Base-by-base conservation (phyloP, 2,888 invertebrate species). In the Tenthredo notha region DNA sequence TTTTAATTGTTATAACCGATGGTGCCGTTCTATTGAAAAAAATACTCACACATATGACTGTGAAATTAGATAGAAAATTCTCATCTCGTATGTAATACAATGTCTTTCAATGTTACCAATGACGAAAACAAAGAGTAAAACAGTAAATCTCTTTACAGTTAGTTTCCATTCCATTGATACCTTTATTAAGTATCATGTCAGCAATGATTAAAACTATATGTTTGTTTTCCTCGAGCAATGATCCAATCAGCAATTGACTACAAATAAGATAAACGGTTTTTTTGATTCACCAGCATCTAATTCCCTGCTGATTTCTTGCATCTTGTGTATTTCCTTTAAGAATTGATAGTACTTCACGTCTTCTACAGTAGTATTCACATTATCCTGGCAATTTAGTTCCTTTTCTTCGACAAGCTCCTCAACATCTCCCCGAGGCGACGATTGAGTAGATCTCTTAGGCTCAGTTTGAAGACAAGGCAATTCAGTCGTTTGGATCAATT, bases 341-440 rank as follows among this genome's bases (percentile, higher is more conserved):
- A 84, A 83, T 61, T 84, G 61, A 29, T 85, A 84, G 86, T 86
- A 85, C 33, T 77, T 54, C 21, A 84, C 21, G 7, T 86, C 84
- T n/a, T 86, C 85, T 5, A 33, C 50, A n/a, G 65, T 85, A 65
- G 86, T 80, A 72, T 85, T 65, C 25, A 67, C 9, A 74, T 85
- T 85, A 37, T 85, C 72, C 10, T 85, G 72, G 37, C 37, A 37
- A 80, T 58, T 75, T 40, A 86, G 84, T 61, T 86, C 86, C 29
- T 86, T 74, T 9, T 85, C 72, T 29, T 58, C 47, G 33, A 21
- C 29, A 50, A 25, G 54, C 84, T 50, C 82, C 0, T 70, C 37
- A 18, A 78, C 72, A 33, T 21, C 67, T 2, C 77, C 74, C 25
- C 50, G 85, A n/a, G 84, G 85, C 21, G 85, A 87, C 72, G 86